phyloP scores from a whole-genome alignment of 2,888 invertebrate genomes.

The Meiosimyza platycephala region DNA sequence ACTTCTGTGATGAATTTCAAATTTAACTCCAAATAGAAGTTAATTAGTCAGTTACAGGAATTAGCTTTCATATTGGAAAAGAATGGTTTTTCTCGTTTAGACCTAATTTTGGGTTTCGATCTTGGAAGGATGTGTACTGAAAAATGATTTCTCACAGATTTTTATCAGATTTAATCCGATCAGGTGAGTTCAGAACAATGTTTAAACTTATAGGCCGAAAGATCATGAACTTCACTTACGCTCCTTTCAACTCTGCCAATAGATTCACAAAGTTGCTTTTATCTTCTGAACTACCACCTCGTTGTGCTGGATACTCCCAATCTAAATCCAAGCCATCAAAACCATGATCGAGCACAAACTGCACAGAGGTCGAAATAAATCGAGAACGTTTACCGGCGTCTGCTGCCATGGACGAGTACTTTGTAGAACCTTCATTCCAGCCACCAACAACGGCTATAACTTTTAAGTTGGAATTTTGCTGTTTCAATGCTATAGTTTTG shows the following conservation, averaged over 20 bases:
- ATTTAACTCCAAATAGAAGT: no score
- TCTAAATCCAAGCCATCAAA: slow-evolving; percentile 93
- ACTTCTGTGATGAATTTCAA: no score
- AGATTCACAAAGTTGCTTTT: slow-evolving; percentile 43
- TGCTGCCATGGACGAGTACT: slow-evolving; percentile 86
- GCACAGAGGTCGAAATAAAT: slow-evolving; percentile 79
- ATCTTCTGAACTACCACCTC: slow-evolving; percentile 82
- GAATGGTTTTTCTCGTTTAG: no score
- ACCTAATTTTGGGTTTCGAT: no score
- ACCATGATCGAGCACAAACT: slow-evolving; percentile 80
- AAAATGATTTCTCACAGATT: neutral
- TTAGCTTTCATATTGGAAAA: no score
- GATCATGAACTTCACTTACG: slow-evolving; percentile 47
- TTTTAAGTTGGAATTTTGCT: slow-evolving; percentile 67
- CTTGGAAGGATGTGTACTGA: no score
- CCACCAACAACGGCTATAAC: slow-evolving; percentile 90
- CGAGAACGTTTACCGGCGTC: slow-evolving; percentile 76
- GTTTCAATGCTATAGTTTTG: slow-evolving; percentile 50
- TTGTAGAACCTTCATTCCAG: slow-evolving; percentile 92
- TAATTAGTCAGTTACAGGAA: no score
- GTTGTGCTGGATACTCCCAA: slow-evolving; percentile 93
- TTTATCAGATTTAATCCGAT: slow-evolving; percentile 31
- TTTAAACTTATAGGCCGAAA: slow-evolving; percentile 61
- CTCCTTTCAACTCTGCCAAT: slow-evolving; percentile 49
- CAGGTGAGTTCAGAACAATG: slow-evolving; percentile 73